Evolutionary conservation across 2,888 invertebrate species (phyloP).

Genomic region (Melitaea athalia): DNA sequence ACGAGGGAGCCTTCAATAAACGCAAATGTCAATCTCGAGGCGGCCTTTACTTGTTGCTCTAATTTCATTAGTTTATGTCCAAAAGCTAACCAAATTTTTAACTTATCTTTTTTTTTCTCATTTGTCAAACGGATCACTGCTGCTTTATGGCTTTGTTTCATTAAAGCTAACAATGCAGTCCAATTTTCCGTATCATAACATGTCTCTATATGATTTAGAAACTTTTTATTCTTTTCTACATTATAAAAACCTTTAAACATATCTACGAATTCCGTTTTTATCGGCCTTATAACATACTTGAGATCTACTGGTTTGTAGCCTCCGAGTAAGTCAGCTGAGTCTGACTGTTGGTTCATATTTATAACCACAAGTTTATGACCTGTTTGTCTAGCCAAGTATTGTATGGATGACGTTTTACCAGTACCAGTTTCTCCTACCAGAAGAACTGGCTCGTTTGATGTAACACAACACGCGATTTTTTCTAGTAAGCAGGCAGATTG

Average conservation of each 20-base stretch:
- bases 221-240: slow-evolving; percentile 89
- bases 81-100: slow-evolving; percentile 85
- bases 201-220: slow-evolving; percentile 89
- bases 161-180: slow-evolving; percentile 86
- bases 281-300: slow-evolving; percentile 90
- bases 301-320: slow-evolving; percentile 98
- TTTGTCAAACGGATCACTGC: slow-evolving; percentile 81
- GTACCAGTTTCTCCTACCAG: slow-evolving; percentile 99
- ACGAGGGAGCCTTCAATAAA: slow-evolving; percentile 97
- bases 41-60: slow-evolving; percentile 86
- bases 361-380: slow-evolving; percentile 95
- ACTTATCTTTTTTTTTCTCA: slow-evolving; percentile 56
- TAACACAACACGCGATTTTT: slow-evolving; percentile 92
- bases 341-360: slow-evolving; percentile 99
- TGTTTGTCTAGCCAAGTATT: slow-evolving; percentile 92
- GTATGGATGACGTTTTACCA: slow-evolving; percentile 97
- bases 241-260: slow-evolving; percentile 91
- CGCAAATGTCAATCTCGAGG: slow-evolving; percentile 90
- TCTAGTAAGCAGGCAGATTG: slow-evolving; percentile 92
- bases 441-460: slow-evolving; percentile 93
- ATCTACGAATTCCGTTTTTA: slow-evolving; percentile 91
- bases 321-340: slow-evolving; percentile 97
- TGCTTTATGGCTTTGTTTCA: slow-evolving; percentile 88
- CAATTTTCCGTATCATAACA: slow-evolving; percentile 89
- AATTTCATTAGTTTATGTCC: slow-evolving; percentile 87